A percentile compares a stretch with the other conserved stretches of the same genome.
Evolutionary conservation across 2,797 vertebrate genomes (phyloP).

Genomic region (Toxotes lorentzi): DNA sequence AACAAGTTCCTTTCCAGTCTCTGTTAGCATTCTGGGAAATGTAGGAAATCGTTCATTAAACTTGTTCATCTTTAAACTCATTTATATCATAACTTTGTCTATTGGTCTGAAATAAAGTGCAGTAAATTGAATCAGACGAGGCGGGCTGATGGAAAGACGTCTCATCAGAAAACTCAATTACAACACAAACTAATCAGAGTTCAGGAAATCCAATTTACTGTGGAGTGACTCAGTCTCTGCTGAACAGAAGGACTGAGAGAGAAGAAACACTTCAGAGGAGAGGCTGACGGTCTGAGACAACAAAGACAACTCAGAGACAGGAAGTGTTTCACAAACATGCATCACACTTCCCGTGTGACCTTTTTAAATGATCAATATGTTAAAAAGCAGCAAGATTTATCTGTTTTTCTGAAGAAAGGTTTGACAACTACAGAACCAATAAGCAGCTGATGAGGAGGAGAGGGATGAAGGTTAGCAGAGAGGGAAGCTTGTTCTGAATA

Average conservation of each 20-base stretch:
- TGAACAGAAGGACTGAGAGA: constrained; percentile 5
- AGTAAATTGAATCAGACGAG: constrained; percentile 5
- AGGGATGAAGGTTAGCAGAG: neutral
- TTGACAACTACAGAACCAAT: constrained; percentile 22
- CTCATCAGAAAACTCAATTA: constrained; percentile 49
- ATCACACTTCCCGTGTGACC: constrained; percentile 20
- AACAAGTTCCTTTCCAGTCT: neutral
- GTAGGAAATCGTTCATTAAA: neutral
- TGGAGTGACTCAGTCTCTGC: constrained; percentile 37
- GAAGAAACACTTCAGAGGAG: neutral
- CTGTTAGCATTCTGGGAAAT: neutral
- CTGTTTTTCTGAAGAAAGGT: constrained; percentile 6
- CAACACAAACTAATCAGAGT: constrained; percentile 41
- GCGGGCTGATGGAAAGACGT: neutral
- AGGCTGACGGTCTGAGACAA: constrained; percentile 2
- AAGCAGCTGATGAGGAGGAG: constrained; percentile 17
- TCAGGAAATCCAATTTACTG: constrained; percentile 62
- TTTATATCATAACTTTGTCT: neutral
- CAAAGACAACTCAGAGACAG: constrained; percentile 16
- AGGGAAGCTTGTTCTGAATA: constrained; percentile 40
- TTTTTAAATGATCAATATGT: constrained; percentile 34
- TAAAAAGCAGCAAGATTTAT: constrained; percentile 12
- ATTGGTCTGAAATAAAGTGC: neutral
- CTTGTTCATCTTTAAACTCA: neutral
- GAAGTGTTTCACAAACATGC: constrained; percentile 20